phyloP scores from a whole-genome alignment of 2,113 vertebrate species.

The Aviceda subcristata region DNA sequence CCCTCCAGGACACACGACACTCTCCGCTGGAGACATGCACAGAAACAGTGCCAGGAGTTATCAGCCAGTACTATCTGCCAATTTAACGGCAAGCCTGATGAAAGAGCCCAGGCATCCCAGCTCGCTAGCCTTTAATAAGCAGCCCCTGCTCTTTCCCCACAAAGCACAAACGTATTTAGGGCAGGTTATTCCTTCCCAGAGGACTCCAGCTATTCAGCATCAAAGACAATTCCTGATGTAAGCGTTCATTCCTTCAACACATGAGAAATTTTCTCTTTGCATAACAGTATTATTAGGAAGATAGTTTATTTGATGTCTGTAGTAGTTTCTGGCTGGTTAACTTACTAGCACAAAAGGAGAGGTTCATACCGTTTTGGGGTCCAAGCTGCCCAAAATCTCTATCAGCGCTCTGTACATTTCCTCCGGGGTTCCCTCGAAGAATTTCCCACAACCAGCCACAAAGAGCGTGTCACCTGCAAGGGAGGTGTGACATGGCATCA shows the following conservation, averaged over 20 bases:
- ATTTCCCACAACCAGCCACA: constrained; percentile 94
- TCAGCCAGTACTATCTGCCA: background rate
- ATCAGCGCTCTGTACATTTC: constrained; percentile 95
- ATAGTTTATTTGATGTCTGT: background rate
- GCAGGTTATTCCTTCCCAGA: background rate
- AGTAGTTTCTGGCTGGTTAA: background rate
- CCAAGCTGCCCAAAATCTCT: constrained; percentile 86
- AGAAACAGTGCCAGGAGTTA: background rate
- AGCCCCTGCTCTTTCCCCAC: background rate
- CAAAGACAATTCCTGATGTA: background rate
- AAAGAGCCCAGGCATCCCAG: background rate
- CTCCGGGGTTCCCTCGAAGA: constrained; percentile 94
- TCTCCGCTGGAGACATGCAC: too few species aligned
- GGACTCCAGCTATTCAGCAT: background rate
- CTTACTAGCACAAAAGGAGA: background rate
- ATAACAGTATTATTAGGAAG: background rate
- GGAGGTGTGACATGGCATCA: background rate
- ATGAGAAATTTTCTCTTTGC: background rate
- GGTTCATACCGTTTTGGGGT: constrained; percentile 83
- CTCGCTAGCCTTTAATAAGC: background rate
- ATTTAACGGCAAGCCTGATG: background rate
- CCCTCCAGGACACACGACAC: background rate
- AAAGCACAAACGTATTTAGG: background rate
- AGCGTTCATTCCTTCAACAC: background rate
- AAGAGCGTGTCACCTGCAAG: constrained; percentile 92